These are phyloP conservation scores for Siniperca knerii DNA, from an alignment of 2,113 vertebrate species.

Conservation along the genomic window DNA sequence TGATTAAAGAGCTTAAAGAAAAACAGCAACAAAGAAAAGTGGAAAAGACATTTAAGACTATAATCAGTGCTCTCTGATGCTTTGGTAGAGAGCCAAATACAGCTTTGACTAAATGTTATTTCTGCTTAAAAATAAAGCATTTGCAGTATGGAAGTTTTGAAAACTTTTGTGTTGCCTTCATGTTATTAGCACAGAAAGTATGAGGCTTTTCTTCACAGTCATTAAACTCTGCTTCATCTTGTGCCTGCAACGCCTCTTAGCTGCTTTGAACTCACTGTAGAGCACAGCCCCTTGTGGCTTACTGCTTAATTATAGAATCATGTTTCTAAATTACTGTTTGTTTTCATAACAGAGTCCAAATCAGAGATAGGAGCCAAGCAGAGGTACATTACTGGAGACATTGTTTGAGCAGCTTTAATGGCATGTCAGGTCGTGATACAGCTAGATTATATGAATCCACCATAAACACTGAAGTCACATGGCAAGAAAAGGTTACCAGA, in stretches of 20 bases:
- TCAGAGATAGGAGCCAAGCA: constrained; percentile 56
- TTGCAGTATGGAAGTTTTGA: not conserved
- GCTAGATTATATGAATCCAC: constrained; percentile 30
- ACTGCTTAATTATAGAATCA: constrained; percentile 62
- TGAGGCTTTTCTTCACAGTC: not conserved
- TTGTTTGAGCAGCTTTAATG: constrained; percentile 51
- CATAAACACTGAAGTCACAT: constrained; percentile 12
- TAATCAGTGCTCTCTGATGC: constrained; percentile 10
- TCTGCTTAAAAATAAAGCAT: not conserved
- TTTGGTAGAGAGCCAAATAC: constrained; percentile 3
- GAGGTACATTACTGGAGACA: constrained; percentile 48
- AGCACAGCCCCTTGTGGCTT: constrained; percentile 35
- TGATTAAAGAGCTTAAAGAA: not conserved
- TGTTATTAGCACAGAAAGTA: constrained; percentile 10
- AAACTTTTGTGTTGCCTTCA: not conserved
- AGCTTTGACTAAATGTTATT: constrained; percentile 2
- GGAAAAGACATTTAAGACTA: not conserved
- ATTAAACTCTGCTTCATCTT: constrained; percentile 19
- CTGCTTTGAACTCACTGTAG: constrained; percentile 17
- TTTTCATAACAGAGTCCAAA: constrained; percentile 72
- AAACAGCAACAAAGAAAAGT: not conserved
- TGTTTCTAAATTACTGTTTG: constrained; percentile 65
- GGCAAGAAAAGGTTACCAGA: not conserved
- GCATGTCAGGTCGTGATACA: constrained; percentile 11
- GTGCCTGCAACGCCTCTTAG: not conserved